Percentiles rank a stretch among this genome's conserved stretches.
These are phyloP conservation scores for Hystrix cristata DNA, from an alignment of 2,113 vertebrate genomes.

Conservation along the genomic window DNA sequence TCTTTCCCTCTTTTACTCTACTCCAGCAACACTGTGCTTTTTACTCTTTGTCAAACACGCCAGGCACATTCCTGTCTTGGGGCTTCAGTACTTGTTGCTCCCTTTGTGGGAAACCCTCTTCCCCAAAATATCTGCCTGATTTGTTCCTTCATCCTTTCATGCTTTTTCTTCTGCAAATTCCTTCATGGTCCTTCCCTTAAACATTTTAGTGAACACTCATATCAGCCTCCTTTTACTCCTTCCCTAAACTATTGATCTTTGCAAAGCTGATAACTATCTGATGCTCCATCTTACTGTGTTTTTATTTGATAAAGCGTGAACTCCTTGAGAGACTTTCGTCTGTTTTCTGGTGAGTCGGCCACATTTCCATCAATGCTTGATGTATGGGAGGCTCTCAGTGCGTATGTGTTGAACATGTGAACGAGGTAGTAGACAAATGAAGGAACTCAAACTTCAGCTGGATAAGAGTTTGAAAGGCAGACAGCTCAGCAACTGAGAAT, in stretches of 20 bases:
- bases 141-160: not conserved
- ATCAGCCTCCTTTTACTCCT: not conserved
- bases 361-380: not conserved
- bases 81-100: not conserved
- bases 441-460: conserved; percentile 12
- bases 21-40: not conserved
- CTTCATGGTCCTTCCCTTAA: not conserved
- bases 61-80: not conserved
- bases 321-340: not conserved
- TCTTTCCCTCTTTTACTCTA: not conserved
- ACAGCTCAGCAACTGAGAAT: not conserved
- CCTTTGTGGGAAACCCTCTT: not conserved
- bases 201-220: not conserved
- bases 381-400: not conserved
- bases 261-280: not conserved
- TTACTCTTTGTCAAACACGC: not conserved
- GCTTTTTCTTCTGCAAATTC: not conserved
- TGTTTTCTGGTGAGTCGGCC: not conserved
- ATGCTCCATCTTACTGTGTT: conserved; percentile 29
- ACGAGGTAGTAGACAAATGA: not conserved
- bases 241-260: not conserved
- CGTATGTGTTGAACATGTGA: not conserved
- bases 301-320: conserved; percentile 53
- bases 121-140: not conserved
- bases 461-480: conserved; percentile 5